Evolutionary conservation across 1,140 invertebrate species (phyloP).

Genomic region (Glomeris maerens): DNA sequence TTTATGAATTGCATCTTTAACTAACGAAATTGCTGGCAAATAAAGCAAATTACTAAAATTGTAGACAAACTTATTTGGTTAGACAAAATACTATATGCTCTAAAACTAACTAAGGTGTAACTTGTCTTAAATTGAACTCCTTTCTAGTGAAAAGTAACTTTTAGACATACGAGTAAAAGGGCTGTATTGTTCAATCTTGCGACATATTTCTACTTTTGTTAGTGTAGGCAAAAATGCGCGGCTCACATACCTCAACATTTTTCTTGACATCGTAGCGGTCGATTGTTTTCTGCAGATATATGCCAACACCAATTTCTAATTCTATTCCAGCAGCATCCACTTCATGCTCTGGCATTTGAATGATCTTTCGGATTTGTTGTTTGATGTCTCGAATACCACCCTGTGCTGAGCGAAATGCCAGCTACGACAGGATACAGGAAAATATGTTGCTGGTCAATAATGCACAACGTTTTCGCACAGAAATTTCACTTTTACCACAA

Average conservation of each 20-base stretch:
- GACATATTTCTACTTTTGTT: too few species aligned
- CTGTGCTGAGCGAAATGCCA: constrained; percentile 43
- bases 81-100: too few species aligned
- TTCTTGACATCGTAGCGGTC: constrained; percentile 41
- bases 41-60: too few species aligned
- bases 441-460: constrained; percentile 1
- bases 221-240: too few species aligned
- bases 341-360: constrained; percentile 33
- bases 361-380: constrained; percentile 34
- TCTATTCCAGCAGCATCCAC: constrained; percentile 26
- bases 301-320: constrained; percentile 35
- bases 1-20: too few species aligned
- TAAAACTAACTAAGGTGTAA: too few species aligned
- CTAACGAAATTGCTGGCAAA: too few species aligned
- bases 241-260: constrained; percentile 43
- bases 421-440: constrained; percentile 31
- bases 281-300: constrained; percentile 37
- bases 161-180: too few species aligned
- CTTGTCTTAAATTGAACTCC: too few species aligned
- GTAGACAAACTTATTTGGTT: too few species aligned
- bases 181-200: too few species aligned
- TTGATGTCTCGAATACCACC: constrained; percentile 36
- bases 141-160: too few species aligned
- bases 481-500: constrained; percentile 55
- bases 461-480: background rate